Evolutionary conservation across 53 echinoderm and acorn worm species (phyloP).

Genomic region (Antedon mediterranea): DNA sequence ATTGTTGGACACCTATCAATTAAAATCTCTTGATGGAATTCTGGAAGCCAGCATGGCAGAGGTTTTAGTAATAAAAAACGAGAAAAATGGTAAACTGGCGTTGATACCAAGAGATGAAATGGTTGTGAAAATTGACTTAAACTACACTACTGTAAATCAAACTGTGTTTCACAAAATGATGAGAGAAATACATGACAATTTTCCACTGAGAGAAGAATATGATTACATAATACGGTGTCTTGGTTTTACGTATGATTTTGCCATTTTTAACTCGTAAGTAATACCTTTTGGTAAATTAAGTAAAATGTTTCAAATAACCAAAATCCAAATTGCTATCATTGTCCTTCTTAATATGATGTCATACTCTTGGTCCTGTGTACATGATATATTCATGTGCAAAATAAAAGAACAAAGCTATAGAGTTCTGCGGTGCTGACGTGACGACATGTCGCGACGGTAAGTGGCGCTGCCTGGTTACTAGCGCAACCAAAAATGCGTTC

Average conservation of each 20-base stretch:
- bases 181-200: constrained; percentile 53
- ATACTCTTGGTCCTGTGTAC: no score
- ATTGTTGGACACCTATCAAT: constrained; percentile 82
- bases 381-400: no score
- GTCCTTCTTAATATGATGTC: no score
- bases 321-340: no score
- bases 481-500: no score
- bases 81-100: background rate
- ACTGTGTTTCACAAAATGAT: background rate
- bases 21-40: constrained; percentile 85
- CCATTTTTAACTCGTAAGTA: constrained; percentile 78
- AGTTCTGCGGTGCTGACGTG: no score
- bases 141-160: background rate
- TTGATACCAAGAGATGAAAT: no score
- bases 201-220: constrained; percentile 65
- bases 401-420: no score
- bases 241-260: constrained; percentile 80
- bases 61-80: constrained; percentile 28
- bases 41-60: constrained; percentile 60
- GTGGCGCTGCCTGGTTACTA: no score
- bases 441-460: no score
- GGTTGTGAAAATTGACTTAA: background rate
- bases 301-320: no score
- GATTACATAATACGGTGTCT: constrained; percentile 83
- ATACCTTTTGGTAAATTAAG: background rate